Conservation (phyloP, 1,140 invertebrate species). For the Nymphalis io region DNA sequence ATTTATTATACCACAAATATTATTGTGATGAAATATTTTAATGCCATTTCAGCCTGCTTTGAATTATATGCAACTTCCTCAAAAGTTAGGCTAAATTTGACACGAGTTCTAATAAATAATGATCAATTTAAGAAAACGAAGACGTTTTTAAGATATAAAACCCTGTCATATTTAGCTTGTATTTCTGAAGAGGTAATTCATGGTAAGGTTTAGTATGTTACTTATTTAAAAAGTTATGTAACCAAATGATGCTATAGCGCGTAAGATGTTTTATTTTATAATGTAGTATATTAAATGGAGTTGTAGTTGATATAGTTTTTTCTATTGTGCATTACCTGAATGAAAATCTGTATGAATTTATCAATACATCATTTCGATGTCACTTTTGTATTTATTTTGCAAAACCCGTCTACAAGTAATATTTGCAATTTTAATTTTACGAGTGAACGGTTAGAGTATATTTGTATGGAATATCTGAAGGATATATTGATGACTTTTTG, state of each 20-base stretch:
- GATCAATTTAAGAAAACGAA: neutral
- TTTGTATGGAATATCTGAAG: too few species aligned
- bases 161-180: slow-evolving; percentile 12
- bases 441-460: too few species aligned
- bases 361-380: slow-evolving; percentile 77
- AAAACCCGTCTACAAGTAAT: neutral
- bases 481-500: too few species aligned
- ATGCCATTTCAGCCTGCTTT: slow-evolving; percentile 74
- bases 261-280: slow-evolving; percentile 76
- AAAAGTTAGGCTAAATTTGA: slow-evolving; percentile 12
- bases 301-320: slow-evolving; percentile 75
- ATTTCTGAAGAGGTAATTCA: slow-evolving; percentile 8
- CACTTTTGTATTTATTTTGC: slow-evolving; percentile 46
- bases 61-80: neutral
- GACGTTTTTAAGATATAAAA: neutral
- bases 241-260: slow-evolving; percentile 78
- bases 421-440: too few species aligned
- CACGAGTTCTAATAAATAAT: neutral
- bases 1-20: slow-evolving; percentile 64
- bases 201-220: slow-evolving; percentile 55
- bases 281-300: slow-evolving; percentile 62
- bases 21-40: slow-evolving; percentile 75
- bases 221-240: slow-evolving; percentile 71
- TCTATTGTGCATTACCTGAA: slow-evolving; percentile 76
- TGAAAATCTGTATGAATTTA: slow-evolving; percentile 75